A percentile compares a stretch with the other conserved stretches of the same genome.
Conservation (phyloP, 1,140 invertebrate genomes). For the Pseudomyrmex dendroicus region DNA sequence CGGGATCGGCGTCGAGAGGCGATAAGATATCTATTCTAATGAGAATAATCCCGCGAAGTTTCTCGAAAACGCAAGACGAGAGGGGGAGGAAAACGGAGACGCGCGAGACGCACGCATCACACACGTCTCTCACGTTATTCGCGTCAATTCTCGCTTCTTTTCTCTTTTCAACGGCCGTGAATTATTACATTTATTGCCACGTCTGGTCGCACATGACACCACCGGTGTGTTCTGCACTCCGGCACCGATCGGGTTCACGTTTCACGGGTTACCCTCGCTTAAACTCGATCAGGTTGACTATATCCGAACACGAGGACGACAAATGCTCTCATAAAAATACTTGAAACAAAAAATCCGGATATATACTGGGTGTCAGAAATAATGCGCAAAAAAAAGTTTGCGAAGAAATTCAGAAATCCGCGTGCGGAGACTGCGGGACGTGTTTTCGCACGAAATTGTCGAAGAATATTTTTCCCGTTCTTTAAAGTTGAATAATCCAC, state of each 20-base stretch:
- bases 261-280: slow-evolving; percentile 36
- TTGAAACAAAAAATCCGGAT: slow-evolving; percentile 1
- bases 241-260: slow-evolving; percentile 4
- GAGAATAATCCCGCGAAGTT: slow-evolving; percentile 3
- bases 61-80: background rate
- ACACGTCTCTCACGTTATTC: background rate
- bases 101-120: background rate
- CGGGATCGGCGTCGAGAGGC: background rate
- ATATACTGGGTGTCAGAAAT: background rate
- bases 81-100: background rate
- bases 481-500: background rate
- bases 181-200: slow-evolving; percentile 19
- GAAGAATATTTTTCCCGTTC: background rate
- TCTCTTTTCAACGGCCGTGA: slow-evolving; percentile 2
- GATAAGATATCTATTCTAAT: slow-evolving; percentile 54
- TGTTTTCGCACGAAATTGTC: background rate
- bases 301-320: background rate
- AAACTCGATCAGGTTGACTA: slow-evolving; percentile 42
- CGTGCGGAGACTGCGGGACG: no score
- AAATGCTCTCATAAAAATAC: slow-evolving; percentile 10
- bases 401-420: background rate
- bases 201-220: background rate
- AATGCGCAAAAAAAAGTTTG: background rate
- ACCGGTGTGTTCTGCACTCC: background rate
- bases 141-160: background rate